Percentiles rank a stretch among this genome's conserved stretches.
Conservation (phyloP, 2,888 invertebrate genomes). For the Nomada fucata region DNA sequence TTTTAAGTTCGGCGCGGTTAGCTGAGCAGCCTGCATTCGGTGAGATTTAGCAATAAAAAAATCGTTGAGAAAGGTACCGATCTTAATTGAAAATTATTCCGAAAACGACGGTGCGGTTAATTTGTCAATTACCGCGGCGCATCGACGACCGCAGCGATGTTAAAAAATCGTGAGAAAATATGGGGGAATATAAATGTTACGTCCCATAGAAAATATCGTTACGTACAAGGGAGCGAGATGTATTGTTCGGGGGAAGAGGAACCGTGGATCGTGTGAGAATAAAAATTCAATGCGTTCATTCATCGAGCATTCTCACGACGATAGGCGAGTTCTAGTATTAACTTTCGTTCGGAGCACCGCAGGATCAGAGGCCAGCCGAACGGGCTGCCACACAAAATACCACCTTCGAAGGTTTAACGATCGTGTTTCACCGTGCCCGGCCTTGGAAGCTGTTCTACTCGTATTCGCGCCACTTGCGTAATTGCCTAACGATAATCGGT, state of each 20-base stretch:
- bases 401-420: conserved; percentile 71
- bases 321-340: conserved; percentile 40
- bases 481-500: conserved; percentile 56
- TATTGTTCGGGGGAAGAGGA: conserved; percentile 16
- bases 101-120: background rate
- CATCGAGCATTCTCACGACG: conserved; percentile 51
- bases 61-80: background rate
- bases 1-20: too few species aligned
- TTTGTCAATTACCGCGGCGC: background rate
- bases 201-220: background rate
- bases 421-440: conserved; percentile 72
- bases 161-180: background rate
- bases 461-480: conserved; percentile 67
- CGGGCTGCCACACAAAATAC: conserved; percentile 70
- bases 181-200: background rate
- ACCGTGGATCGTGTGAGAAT: conserved; percentile 17
- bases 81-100: background rate
- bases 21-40: too few species aligned
- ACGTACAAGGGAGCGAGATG: background rate
- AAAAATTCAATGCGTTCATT: conserved; percentile 37
- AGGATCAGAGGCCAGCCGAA: conserved; percentile 42
- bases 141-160: background rate
- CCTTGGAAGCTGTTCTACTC: conserved; percentile 75
- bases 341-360: conserved; percentile 53
- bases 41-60: conserved; percentile 21